phyloP scores from a whole-genome alignment of 2,797 vertebrate genomes.

The Sorex maritimensis region DNA sequence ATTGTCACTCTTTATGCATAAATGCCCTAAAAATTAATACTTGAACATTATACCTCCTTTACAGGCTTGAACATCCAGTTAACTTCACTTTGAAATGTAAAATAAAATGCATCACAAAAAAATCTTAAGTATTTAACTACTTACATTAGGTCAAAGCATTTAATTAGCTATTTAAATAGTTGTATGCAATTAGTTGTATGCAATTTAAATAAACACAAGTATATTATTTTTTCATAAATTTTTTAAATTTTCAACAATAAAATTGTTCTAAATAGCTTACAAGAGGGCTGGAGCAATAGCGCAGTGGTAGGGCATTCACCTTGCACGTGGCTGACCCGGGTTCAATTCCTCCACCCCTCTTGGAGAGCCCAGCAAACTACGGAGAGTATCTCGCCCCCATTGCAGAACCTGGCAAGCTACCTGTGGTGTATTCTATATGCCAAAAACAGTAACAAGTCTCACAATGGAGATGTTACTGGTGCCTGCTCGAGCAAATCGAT shows the following conservation, averaged over 20 bases:
- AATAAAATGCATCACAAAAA: not conserved
- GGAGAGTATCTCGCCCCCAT: too few species aligned
- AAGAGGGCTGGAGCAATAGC: not conserved
- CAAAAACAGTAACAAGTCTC: too few species aligned
- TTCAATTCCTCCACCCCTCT: too few species aligned
- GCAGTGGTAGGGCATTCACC: too few species aligned
- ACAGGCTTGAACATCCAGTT: not conserved
- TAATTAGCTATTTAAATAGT: not conserved
- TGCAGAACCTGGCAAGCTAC: too few species aligned
- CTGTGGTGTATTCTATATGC: too few species aligned
- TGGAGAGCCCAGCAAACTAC: too few species aligned
- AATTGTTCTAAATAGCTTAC: conserved; percentile 22
- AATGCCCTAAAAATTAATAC: not conserved
- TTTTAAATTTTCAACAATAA: conserved; percentile 22
- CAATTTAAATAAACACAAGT: conserved; percentile 46
- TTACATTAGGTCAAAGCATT: not conserved
- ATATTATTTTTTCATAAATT: not conserved
- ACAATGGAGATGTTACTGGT: too few species aligned
- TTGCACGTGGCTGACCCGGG: too few species aligned
- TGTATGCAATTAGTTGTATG: not conserved
- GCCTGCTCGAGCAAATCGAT: too few species aligned
- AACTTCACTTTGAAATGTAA: conserved; percentile 26
- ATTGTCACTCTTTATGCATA: not conserved
- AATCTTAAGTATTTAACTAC: not conserved
- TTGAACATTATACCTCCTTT: conserved; percentile 26